Evolutionary conservation across 2,113 vertebrate species (phyloP), one percentile per base, ranked within the genome.

Genomic region (Micromys minutus): DNA sequence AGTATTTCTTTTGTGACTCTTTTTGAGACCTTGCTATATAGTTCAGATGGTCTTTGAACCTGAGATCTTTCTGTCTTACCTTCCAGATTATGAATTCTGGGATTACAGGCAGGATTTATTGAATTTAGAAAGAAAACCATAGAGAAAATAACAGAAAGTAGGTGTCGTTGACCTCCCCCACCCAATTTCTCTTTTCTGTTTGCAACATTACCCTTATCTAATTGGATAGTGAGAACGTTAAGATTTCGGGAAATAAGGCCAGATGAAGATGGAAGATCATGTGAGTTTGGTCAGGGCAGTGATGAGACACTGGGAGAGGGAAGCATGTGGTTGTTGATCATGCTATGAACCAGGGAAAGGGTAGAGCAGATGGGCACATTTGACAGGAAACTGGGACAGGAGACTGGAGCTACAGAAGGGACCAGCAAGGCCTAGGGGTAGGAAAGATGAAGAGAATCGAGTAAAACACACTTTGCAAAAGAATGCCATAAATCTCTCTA

Each of bases 1-100:
- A 55, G 69, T 95, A 80, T 88, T 94, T 95, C 26, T 83, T 95
- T 90, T 88, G 45, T 95, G 16, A 52, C 79, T 22, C 2, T 31
- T 84, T 95, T 95, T 34, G n/a, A n/a, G n/a, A n/a, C 42, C 55
- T 76, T 61, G 10, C 31, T 89, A 36, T 89, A 13, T 50, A 57
- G 42, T 29, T 12, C 15, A 52, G 59, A 42, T 75, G 26, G 8
- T 77, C 45, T 22, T 63, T n/a, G 21, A 47, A 63, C 8, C 29
- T 63, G 21, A 17, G 31, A n/a, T 65, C 45, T 34, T 21, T 45
- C 15, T 50, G 45, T 1, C 8, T 79, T 8, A 39, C 3, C 42
- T 7, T 50, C 55, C 34, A 74, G 69, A 34, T 65, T 5, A 47
- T n/a, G 50, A 16, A 29, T 59, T 36, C 39, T 55, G 50, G 47